Percentiles rank a stretch among this genome's conserved stretches.
phyloP scores from a whole-genome alignment of 2,113 vertebrate species.

The Microcebus ravelobensis region DNA sequence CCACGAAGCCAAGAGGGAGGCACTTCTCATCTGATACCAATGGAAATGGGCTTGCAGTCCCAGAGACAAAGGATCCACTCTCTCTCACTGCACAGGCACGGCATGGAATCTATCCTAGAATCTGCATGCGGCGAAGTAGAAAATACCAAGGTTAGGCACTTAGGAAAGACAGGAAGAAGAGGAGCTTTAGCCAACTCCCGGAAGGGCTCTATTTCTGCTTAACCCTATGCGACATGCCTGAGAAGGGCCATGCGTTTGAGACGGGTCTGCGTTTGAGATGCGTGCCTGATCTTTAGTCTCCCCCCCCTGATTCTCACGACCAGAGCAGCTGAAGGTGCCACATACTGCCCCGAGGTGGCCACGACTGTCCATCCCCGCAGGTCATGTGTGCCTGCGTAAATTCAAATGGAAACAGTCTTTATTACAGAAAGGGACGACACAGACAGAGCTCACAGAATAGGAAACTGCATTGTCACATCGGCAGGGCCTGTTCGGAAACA shows the following conservation, averaged over 20 bases:
- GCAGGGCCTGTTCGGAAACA: too few relatives aligned
- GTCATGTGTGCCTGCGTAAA: background rate
- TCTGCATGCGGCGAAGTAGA: background rate
- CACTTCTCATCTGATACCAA: background rate
- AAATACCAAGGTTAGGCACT: background rate
- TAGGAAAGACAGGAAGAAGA: background rate
- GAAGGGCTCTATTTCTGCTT: background rate
- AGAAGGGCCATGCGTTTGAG: too few relatives aligned
- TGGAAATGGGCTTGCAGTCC: background rate
- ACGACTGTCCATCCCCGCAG: rapidly evolving
- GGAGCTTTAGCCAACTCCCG: background rate
- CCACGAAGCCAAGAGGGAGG: background rate
- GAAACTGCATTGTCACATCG: background rate
- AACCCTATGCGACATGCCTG: background rate
- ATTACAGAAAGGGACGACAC: background rate
- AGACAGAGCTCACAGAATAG: conserved; percentile 40
- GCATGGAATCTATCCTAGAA: background rate
- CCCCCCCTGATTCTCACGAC: background rate
- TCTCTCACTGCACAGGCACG: background rate
- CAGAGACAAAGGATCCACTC: background rate
- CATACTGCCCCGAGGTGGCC: background rate
- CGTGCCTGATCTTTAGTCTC: background rate
- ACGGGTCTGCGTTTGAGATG: background rate
- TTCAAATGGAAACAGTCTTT: background rate
- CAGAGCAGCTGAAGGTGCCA: background rate